Conservation (phyloP, 53 echinoderm and acorn worm species). For the Paracentrotus lividus region DNA sequence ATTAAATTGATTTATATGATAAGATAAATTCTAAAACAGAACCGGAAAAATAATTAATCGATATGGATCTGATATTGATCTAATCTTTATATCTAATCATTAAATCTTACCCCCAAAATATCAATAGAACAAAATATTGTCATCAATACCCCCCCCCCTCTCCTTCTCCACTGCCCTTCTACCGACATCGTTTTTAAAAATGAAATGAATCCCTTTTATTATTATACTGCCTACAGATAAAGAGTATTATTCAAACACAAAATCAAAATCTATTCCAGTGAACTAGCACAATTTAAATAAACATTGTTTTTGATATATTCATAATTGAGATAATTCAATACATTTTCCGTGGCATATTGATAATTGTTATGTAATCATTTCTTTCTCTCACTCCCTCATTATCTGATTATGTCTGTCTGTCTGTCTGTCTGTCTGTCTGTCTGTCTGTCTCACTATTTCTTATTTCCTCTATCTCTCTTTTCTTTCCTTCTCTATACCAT, state of each 20-base stretch:
- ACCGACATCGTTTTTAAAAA: too few species aligned
- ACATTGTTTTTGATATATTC: too few species aligned
- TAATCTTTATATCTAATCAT: constrained; percentile 1
- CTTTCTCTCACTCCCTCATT: neutral
- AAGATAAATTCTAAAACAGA: neutral
- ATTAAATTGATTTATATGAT: neutral
- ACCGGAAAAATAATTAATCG: neutral
- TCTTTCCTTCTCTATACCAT: neutral
- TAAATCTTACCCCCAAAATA: neutral
- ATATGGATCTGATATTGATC: neutral
- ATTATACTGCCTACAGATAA: too few species aligned
- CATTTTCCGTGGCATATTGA: too few species aligned
- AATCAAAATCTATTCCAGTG: too few species aligned
- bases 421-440: neutral
- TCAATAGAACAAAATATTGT: neutral
- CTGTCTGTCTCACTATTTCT: neutral
- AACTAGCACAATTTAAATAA: too few species aligned
- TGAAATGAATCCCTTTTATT: too few species aligned
- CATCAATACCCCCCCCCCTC: neutral
- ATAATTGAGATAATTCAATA: too few species aligned
- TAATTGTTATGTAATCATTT: too few species aligned
- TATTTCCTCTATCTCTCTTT: neutral
- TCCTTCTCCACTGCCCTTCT: too few species aligned
- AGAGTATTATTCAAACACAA: too few species aligned
- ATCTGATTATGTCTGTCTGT: neutral